Evolutionary conservation across 2,888 invertebrate species (phyloP), one percentile per base, ranked within the genome.

Genomic region (Hoplodrina ambigua): DNA sequence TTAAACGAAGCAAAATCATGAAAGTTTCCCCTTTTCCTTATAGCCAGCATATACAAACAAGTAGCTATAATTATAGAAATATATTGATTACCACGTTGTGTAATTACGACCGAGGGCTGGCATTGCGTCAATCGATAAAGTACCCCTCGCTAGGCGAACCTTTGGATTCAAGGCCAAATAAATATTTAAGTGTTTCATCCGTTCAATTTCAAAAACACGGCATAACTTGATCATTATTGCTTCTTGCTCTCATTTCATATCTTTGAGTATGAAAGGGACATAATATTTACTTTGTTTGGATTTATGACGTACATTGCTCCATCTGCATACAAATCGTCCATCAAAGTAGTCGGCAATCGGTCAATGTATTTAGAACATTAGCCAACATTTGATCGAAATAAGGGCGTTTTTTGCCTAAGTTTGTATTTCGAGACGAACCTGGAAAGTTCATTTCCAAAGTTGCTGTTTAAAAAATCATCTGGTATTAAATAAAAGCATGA

Each of bases 311-410:
- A 54, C 55, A 59, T 60, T 59, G 33, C 77, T 60, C 11, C 11
- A 15, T 53, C 11, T 0, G 19, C 19, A 15, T 15, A 13, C 10
- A 60, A 20, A 11, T 13, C 8, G 25, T 50, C n/a, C 7, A 19
- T 63, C 30, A 44, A 10, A 37, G 10, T 19, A 44, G 25, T 33
- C 41, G 19, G 19, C 25, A 17, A 60, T 19, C 2, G n/a, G 17
- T 33, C 57, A 63, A 69, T 75, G 59, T 56, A 17, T 53, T 3
- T 41, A 8, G 37, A 46, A 55, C 0, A 30, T 52, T 49, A 17
- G 52, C 59, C 76, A 56, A 74, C 17, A 33, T 59, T 59, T 75
- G 59, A 46, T 52, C 41, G n/a, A 64, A 30, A 41, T 19, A 33
- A 10, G 13, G 60, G 52, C 15, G 33, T 54, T 41, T 56, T 20